phyloP scores from a whole-genome alignment of 1,140 invertebrate genomes.

The Diabrotica virgifera region DNA sequence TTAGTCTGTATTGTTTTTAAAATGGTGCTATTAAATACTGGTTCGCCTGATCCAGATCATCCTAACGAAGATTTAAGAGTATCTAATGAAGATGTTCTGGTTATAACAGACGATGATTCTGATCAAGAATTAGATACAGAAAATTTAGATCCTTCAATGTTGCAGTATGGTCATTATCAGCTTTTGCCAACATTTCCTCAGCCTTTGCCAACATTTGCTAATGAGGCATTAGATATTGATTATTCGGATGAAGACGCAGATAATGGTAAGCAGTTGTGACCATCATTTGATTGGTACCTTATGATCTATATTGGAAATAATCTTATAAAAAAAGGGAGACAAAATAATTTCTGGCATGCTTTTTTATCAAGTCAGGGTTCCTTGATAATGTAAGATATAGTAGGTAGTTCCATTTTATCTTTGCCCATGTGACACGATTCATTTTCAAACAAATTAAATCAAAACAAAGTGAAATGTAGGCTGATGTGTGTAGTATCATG shows the following conservation, averaged over 20 bases:
- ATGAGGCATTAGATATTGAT: slow-evolving; percentile 18
- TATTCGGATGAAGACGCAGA: slow-evolving; percentile 14
- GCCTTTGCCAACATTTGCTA: slow-evolving; percentile 25
- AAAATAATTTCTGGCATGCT: too few relatives aligned
- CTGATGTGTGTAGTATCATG: too few relatives aligned
- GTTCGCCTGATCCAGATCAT: slow-evolving; percentile 35
- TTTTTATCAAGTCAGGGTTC: too few relatives aligned
- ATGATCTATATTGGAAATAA: too few relatives aligned
- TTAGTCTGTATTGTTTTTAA: not conserved
- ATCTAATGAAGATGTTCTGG: slow-evolving; percentile 31
- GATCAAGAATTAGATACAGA: slow-evolving; percentile 23
- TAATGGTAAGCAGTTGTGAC: slow-evolving; percentile 10
- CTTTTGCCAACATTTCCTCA: slow-evolving; percentile 27
- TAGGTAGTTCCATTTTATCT: too few relatives aligned
- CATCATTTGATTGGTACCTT: too few relatives aligned
- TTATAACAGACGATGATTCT: slow-evolving; percentile 32
- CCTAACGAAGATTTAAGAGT: slow-evolving; percentile 20
- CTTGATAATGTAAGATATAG: too few relatives aligned
- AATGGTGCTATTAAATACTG: slow-evolving; percentile 31
- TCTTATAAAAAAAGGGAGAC: too few relatives aligned
- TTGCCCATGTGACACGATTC: too few relatives aligned
- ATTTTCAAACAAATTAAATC: too few relatives aligned
- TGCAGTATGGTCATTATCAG: slow-evolving; percentile 30
- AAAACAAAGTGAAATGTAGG: too few relatives aligned
- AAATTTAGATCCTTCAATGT: slow-evolving; percentile 1